Evolutionary conservation across 2,888 invertebrate species (phyloP).

Genomic region (Ectobius pallidus): DNA sequence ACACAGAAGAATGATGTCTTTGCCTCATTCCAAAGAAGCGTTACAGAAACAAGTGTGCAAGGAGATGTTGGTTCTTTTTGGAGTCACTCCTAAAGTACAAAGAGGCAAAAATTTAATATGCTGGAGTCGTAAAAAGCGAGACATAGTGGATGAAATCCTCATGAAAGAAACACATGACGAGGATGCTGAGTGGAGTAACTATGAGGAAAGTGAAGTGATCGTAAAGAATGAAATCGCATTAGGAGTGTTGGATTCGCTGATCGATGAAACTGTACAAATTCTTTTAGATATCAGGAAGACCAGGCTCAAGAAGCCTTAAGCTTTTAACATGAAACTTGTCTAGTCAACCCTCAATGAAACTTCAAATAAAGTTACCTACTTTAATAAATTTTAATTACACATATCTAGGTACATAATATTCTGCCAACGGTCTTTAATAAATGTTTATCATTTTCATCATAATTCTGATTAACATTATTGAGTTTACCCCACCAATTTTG

Average conservation of each 20-base stretch:
- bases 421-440: no score
- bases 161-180: background rate
- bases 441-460: no score
- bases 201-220: background rate
- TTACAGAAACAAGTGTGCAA: background rate
- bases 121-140: background rate
- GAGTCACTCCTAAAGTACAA: background rate
- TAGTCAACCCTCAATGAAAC: no score
- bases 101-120: background rate
- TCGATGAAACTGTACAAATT: background rate
- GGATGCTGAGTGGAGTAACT: background rate
- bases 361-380: no score
- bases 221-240: slow-evolving; percentile 1
- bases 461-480: no score
- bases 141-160: background rate
- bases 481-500: no score
- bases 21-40: background rate
- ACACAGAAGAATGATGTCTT: background rate
- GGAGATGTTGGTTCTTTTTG: background rate
- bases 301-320: background rate
- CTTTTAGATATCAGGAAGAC: background rate
- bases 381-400: no score
- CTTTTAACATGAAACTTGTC: background rate
- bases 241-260: background rate
- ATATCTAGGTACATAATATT: no score